Evolutionary conservation across 2,797 vertebrate species (phyloP).

Genomic region (Tangara arthus): DNA sequence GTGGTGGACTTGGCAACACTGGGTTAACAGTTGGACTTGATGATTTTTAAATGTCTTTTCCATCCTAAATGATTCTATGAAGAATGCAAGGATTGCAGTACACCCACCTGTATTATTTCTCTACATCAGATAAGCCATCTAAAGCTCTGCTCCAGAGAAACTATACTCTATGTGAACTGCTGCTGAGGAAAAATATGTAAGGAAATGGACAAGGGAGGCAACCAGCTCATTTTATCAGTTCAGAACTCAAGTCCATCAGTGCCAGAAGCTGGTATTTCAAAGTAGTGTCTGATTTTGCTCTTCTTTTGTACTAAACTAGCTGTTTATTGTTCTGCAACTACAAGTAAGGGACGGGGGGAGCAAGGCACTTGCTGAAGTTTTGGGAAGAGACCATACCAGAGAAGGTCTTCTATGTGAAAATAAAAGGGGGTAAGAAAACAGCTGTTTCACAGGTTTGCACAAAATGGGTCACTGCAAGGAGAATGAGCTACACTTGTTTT

Average conservation of each 20-base stretch:
- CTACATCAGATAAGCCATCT: not conserved
- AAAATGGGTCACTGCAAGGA: accelerated
- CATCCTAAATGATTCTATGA: not conserved
- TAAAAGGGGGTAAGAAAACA: not conserved
- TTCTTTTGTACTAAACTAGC: not conserved
- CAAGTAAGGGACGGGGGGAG: not conserved
- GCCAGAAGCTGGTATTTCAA: not conserved
- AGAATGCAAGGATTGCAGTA: not conserved
- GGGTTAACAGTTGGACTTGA: not conserved
- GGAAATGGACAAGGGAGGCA: not conserved
- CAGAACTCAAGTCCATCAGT: not conserved
- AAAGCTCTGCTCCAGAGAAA: not conserved
- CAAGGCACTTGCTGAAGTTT: not conserved
- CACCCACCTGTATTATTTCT: not conserved
- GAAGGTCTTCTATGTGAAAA: not conserved
- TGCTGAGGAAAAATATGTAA: not conserved
- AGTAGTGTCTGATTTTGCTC: not conserved
- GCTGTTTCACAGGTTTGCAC: not conserved
- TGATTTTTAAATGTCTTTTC: not conserved
- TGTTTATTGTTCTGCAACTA: not conserved
- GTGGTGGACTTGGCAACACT: no score
- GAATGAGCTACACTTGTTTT: not conserved
- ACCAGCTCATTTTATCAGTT: not conserved
- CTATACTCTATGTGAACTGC: not conserved
- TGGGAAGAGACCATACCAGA: not conserved